Evolutionary conservation across 2,113 vertebrate genomes (phyloP).

Genomic region (Ceyx melanurus): DNA sequence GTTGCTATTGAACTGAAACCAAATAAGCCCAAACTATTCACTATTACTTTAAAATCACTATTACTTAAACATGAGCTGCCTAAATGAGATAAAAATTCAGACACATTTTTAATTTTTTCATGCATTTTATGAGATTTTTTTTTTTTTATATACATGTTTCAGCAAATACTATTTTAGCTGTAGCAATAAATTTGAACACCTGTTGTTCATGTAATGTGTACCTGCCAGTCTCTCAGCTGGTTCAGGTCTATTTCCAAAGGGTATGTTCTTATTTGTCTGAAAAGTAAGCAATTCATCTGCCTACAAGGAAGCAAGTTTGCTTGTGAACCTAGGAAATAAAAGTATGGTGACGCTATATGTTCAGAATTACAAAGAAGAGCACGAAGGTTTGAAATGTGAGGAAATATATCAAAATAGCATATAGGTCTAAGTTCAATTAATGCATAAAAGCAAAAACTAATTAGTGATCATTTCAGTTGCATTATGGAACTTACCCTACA

Average conservation of each 20-base stretch:
- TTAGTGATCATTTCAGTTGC: background rate
- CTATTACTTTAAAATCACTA: background rate
- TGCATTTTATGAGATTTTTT: background rate
- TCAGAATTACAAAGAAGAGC: background rate
- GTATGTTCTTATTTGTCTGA: background rate
- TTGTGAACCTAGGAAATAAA: background rate
- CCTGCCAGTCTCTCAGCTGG: background rate
- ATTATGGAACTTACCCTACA: background rate
- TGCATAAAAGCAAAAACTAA: background rate
- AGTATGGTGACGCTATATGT: background rate
- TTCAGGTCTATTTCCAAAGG: background rate
- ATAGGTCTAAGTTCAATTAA: background rate
- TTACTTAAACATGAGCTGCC: background rate
- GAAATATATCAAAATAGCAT: background rate
- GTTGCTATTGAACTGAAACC: background rate
- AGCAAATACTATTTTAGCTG: background rate
- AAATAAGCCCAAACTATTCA: background rate
- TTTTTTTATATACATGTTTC: background rate
- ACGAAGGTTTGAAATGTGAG: background rate
- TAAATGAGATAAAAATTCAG: background rate
- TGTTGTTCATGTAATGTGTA: background rate
- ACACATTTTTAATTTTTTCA: background rate
- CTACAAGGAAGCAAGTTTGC: background rate
- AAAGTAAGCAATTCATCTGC: background rate
- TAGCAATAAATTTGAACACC: background rate